Base-by-base conservation (phyloP, 2,888 invertebrate species). In the Timandra comae region DNA sequence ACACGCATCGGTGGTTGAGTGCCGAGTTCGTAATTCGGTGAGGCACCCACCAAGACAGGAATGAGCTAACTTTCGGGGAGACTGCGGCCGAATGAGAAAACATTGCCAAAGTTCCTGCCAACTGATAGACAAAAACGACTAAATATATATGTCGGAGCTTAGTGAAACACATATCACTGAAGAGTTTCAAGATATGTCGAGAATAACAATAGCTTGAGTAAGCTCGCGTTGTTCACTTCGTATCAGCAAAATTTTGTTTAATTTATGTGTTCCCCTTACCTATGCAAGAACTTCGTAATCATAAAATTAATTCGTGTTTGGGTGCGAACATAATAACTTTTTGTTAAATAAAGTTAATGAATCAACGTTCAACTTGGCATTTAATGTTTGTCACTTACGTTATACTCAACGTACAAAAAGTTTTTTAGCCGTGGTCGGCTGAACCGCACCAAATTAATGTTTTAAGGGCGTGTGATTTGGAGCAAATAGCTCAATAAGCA, bases 1-100 rank as follows among this genome's bases (percentile, higher is more conserved):
- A 75, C 72, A 79, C 78, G 77, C 78, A 81, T 77, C 71, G 70
- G 53, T 67, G 74, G 72, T 70, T 66, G 67, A 75, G 70, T 72
- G 67, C 67, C 57, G 68, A 70, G 69, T 76, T 68, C 63, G 73
- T 75, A 73, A 81, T 72, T 78, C 74, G 61, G 44, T 52, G 61
- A 66, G 60, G 69, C 74, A 68, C 71, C 69, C 64, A 62, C 64
- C 66, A 66, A 67, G 74, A 77, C 73, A 70, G 53, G 66, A 77
- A 81, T 71, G 75, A 72, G 70, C 70, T 64, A 82, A 81, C 63
- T 82, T 81, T 77, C 62, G 48, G 66, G 58, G 71, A 71, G 62
- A 71, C 66, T 65, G 65, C 65, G 65, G 58, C 63, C 65, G 71
- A 72, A 80, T 75, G 75, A 75, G 78, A 75, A 82, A 78, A 81